These are phyloP conservation scores for Iguana delicatissima DNA, from an alignment of 2,797 vertebrate genomes.

Conservation along the genomic window DNA sequence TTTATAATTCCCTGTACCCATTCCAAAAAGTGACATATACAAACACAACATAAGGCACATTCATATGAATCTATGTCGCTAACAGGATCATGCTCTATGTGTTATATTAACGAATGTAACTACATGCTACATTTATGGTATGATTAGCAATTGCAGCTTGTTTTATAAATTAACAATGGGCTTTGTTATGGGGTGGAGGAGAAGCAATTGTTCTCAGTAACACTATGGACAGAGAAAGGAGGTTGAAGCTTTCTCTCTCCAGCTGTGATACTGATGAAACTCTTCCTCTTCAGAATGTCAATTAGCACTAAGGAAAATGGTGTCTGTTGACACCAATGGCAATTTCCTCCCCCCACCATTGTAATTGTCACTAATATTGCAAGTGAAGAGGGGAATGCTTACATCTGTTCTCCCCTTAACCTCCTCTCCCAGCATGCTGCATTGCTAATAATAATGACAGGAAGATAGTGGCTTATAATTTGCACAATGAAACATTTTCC, in stretches of 20 bases:
- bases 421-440: not conserved
- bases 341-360: not conserved
- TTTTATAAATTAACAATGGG: no score
- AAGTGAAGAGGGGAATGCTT: not conserved
- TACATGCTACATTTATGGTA: no score
- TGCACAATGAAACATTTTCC: not conserved
- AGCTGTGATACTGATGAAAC: not conserved
- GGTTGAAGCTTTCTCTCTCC: not conserved
- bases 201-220: no score
- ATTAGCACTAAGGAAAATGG: not conserved
- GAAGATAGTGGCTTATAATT: not conserved
- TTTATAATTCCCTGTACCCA: no score
- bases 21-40: no score
- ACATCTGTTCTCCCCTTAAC: not conserved
- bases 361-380: not conserved
- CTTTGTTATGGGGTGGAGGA: no score
- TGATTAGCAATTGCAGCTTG: no score
- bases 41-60: no score
- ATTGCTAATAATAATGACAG: not conserved
- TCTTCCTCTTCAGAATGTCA: not conserved
- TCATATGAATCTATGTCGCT: no score
- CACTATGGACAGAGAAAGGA: not conserved
- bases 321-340: not conserved
- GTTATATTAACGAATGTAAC: no score
- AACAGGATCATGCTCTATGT: no score